Conservation (phyloP, 2,113 vertebrate species). For the Charadrius vociferus region DNA sequence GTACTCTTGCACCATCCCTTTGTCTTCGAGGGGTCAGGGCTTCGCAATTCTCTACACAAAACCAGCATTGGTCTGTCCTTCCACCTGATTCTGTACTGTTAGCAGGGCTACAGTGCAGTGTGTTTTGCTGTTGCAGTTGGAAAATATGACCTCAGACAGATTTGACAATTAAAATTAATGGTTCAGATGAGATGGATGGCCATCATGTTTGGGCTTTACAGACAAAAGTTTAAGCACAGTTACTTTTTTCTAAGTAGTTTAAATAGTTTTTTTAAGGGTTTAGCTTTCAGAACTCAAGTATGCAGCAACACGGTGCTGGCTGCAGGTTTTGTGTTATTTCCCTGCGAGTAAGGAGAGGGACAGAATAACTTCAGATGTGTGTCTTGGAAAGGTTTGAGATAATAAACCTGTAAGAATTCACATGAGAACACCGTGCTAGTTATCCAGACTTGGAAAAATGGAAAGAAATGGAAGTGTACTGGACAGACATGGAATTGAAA, state of each 20-base stretch:
- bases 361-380: slow-evolving; percentile 26
- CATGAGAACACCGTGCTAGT: slow-evolving; percentile 33
- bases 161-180: neutral
- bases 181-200: neutral
- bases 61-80: neutral
- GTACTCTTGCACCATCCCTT: neutral
- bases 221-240: neutral
- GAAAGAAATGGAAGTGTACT: slow-evolving; percentile 22
- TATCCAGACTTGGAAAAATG: slow-evolving; percentile 19
- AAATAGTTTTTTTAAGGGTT: neutral
- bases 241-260: neutral
- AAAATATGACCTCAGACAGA: neutral
- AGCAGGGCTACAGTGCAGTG: neutral
- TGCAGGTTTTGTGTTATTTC: neutral
- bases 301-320: neutral
- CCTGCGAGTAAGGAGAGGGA: neutral
- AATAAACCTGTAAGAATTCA: slow-evolving; percentile 28
- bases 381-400: slow-evolving; percentile 47
- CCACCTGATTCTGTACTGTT: neutral
- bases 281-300: neutral
- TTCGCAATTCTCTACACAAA: neutral
- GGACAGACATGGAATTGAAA: neutral
- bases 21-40: neutral
- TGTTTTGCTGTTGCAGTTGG: neutral
- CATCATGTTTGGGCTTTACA: neutral